Base-by-base conservation (phyloP, 2,797 vertebrate genomes). In the Dendrocincla tyrannina region DNA sequence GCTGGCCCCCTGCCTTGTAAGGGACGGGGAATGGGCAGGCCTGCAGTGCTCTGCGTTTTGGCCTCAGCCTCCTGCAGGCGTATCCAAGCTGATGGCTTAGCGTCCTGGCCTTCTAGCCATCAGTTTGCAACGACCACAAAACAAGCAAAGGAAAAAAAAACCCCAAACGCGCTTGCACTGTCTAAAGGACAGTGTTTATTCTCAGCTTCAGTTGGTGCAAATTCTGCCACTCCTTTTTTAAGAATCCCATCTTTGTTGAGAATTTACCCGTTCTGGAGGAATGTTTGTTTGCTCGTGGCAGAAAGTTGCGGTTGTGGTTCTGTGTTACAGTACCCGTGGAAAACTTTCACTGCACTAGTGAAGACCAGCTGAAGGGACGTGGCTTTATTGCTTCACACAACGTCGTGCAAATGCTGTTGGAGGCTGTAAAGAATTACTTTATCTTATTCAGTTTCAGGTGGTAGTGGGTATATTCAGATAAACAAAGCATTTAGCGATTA, bases 1-100 rank as follows among this genome's bases (percentile, higher is more conserved):
- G 0, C 37, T 2, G 10, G 30, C 4, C 2, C 11, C 25, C 7
- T 6, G 3, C 41, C 23, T 1, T 12, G 35, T 10, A 1, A 13
- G 41, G 56, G 35, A 0, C 4, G 7, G 5, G 32, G 4, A 24
- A 2, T 13, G 16, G 56, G 11, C 47, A 0, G 76, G 37, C 39
- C 30, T 7, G 32, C 4, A 0, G 13, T 2, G 79, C 42, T 4
- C 5, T 4, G 5, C 32, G 44, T 4, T 1, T 5, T 4, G 37
- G 4, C 7, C 16, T 32, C 27, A 0, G 44, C 17, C 14, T 20
- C 30, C 39, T 16, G 33, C 62, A 5, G n/a, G 0, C 4, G 3
- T 9, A 5, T 6, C 27, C 75, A 3, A 7, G 7, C 8, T 2
- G 39, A 5, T 30, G 30, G 1, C 25, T n/a, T 4, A 2, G n/a